Base-by-base conservation (phyloP, 2,888 invertebrate species). In the Silvanus unidentatus region DNA sequence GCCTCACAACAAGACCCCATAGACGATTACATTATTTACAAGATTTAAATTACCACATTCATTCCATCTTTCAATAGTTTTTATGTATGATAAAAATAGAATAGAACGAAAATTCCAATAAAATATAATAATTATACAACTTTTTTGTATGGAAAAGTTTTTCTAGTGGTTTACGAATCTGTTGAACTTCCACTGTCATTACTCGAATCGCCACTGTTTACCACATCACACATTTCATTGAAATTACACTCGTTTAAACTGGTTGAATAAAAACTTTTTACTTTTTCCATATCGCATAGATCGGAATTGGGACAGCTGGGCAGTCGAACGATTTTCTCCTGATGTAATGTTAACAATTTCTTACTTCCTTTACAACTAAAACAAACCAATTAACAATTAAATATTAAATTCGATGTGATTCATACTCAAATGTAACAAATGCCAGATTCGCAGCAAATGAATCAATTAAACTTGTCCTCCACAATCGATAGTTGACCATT, bases 371-470 rank as follows among this genome's bases (percentile, higher is more conserved):
- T 48, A 55, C 71, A 71, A 32, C 69, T 70, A 43, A 42, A 64
- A 62, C 47, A 6, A 42, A 44, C 28, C 12, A 40, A 40, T 11
- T 28, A 40, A 12, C 4, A 15, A 14, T 40, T 3, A 22, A 35
- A 36, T 37, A 28, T 1, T 15, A 28, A 6, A n/a, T n/a, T n/a
- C n/a, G n/a, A n/a, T n/a, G n/a, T n/a, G n/a, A n/a, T n/a, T n/a
- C n/a, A n/a, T 61, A 70, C 70, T 60, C 55, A 49, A 62, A 63
- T 40, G 85, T 72, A 44, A 89, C 77, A 69, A 90, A 88, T 27
- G 84, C 88, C 52, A 91, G 66, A 65, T 90, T 91, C 3, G 85
- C 75, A n/a, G 80, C 88, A 70, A 91, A 91, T 29, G 83, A 74
- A 69, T 88, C 88, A 43, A 91, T 88, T 38, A 78, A 49, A 52